Evolutionary conservation across 2,888 invertebrate genomes (phyloP), one percentile per base, ranked within the genome.

Genomic region (Drosophila trichaetosa): DNA sequence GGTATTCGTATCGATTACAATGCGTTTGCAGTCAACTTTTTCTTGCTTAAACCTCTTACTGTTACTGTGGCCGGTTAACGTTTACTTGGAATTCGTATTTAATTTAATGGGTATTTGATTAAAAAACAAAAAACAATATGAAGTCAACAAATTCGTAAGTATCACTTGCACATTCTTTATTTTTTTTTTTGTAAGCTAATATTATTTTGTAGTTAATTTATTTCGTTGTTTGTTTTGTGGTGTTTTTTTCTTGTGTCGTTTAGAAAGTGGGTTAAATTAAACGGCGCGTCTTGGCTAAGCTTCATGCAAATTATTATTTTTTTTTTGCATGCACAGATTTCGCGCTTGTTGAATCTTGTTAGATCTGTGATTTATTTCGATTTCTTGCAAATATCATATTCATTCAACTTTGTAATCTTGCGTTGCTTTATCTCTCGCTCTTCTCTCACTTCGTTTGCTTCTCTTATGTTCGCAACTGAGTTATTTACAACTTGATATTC

Each of bases 221-320:
- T 70, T 76, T 88, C 87, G 79, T 78, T 71, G 56, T 78, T 57
- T 80, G 46, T 66, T 68, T 76, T 53, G 36, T 59, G n/a, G 40
- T 66, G 24, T 54, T 63, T 57, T 66, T 73, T 54, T 62, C 24
- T 46, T 46, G 24, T 69, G 68, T 89, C 84, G 88, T 87, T 88
- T 87, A 90, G 90, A 87, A 87, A 87, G 87, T 87, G 73, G 87
- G 89, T 90, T 89, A 86, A 82, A 70, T 83, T 76, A 73, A 73
- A 69, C 51, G 70, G 62, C 73, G 82, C 82, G 82, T 75, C 80
- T 89, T 80, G 57, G 75, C 60, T 71, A 73, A 69, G 86, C 72
- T 79, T 63, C 74, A 90, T 88, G 88, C 68, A 77, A 83, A 88
- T 83, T 69, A 61, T 65, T 69, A 58, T 65, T 65, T 64, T 63